Conservation (phyloP, 2,797 vertebrate genomes). For the Melopsittacus undulatus region DNA sequence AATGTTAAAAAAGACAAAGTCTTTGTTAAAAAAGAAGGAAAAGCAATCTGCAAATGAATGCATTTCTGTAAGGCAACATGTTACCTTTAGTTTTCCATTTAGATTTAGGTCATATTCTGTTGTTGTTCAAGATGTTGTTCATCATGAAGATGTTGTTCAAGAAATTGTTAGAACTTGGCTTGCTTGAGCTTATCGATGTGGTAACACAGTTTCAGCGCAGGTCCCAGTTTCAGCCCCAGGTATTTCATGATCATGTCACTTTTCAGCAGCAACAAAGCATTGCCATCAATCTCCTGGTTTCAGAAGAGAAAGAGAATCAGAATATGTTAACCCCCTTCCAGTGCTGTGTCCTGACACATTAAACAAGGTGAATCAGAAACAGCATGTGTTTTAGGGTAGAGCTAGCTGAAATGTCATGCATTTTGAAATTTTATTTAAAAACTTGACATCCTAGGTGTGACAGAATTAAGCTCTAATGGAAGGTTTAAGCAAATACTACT, state of each 20-base stretch:
- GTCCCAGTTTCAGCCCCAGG: constrained; percentile 94
- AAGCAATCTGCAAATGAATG: constrained; percentile 36
- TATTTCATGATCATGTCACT: constrained; percentile 99
- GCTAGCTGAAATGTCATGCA: background rate
- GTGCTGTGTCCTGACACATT: background rate
- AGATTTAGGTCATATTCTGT: constrained; percentile 15
- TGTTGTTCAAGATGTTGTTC: constrained; percentile 54
- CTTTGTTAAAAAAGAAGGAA: constrained; percentile 60
- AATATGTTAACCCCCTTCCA: background rate
- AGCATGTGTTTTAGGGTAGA: background rate
- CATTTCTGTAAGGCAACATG: constrained; percentile 71
- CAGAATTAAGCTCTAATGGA: background rate
- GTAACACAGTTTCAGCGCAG: constrained; percentile 94
- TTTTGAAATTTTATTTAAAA: background rate
- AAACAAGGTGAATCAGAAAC: background rate
- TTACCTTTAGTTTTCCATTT: constrained; percentile 50
- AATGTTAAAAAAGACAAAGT: constrained; percentile 62
- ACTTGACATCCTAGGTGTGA: background rate
- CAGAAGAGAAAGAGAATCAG: constrained; percentile 26
- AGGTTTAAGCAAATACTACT: background rate
- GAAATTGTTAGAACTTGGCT: constrained; percentile 82
- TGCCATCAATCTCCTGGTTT: constrained; percentile 93
- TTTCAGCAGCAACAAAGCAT: constrained; percentile 91
- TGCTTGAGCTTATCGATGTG: constrained; percentile 96
- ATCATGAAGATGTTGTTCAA: constrained; percentile 11